Evolutionary conservation across 2,113 vertebrate genomes (phyloP).

Genomic region (Kobus ellipsiprymnus): DNA sequence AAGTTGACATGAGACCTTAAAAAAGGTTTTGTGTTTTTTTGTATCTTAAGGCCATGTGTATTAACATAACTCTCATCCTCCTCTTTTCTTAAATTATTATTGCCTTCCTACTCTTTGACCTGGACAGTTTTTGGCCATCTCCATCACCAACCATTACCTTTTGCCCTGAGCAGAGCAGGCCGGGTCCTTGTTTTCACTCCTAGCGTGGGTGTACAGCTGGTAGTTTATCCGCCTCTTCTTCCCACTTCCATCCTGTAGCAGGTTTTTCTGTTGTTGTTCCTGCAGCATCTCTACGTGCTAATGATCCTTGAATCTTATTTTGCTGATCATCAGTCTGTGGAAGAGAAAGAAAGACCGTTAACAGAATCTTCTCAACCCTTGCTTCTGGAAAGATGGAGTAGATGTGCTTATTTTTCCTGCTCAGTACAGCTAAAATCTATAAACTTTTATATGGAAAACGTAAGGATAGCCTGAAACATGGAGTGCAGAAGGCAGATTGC

Average conservation of each 20-base stretch:
- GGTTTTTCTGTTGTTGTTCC: neutral
- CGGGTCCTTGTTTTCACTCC: neutral
- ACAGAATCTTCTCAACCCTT: neutral
- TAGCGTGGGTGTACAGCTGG: neutral
- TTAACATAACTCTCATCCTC: neutral
- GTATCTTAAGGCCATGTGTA: neutral
- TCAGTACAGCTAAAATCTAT: neutral
- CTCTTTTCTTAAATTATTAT: neutral
- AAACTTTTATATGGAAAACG: neutral
- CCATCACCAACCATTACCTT: neutral
- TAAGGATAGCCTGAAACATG: neutral
- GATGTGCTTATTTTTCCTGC: neutral
- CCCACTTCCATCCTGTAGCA: neutral
- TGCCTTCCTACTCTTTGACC: neutral
- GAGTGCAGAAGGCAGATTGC: neutral
- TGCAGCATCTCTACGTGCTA: neutral
- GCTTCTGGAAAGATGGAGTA: neutral
- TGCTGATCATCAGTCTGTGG: neutral
- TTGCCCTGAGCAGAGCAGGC: neutral
- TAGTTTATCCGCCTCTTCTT: neutral
- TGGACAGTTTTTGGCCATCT: neutral
- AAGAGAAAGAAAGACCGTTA: neutral
- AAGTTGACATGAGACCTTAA: neutral
- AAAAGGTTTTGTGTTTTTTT: neutral
- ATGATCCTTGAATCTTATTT: conserved; percentile 3